phyloP scores from a whole-genome alignment of 2,888 invertebrate genomes.

The Acleris emargana region DNA sequence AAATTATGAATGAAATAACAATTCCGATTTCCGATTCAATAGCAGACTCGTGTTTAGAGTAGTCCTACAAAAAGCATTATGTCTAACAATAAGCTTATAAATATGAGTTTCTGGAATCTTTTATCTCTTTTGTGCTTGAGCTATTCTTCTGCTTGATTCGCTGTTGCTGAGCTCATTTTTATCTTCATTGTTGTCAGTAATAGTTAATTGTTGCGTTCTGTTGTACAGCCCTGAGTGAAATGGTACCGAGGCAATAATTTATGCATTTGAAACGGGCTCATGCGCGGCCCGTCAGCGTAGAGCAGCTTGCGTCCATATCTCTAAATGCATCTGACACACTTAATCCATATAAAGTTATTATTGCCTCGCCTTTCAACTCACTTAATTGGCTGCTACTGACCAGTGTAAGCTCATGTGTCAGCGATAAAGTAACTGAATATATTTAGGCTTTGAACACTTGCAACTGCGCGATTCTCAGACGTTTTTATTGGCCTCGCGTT shows the following conservation, averaged over 20 bases:
- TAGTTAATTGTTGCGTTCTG: constrained; percentile 60
- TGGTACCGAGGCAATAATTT: constrained; percentile 57
- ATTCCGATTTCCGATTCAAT: constrained; percentile 62
- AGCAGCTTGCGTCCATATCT: constrained; percentile 62
- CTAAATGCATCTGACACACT: constrained; percentile 73
- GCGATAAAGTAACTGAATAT: constrained; percentile 72
- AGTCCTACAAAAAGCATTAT: constrained; percentile 68
- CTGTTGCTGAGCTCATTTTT: constrained; percentile 52
- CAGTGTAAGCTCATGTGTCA: constrained; percentile 70
- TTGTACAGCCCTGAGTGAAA: constrained; percentile 55
- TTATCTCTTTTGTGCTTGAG: constrained; percentile 55
- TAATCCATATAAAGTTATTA: constrained; percentile 79
- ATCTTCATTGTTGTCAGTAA: constrained; percentile 56
- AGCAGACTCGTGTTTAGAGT: constrained; percentile 64
- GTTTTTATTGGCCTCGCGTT: constrained; percentile 66
- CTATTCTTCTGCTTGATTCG: constrained; percentile 59
- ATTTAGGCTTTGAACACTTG: constrained; percentile 66
- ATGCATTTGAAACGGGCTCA: constrained; percentile 58
- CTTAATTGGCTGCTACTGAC: constrained; percentile 74
- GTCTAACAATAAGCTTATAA: constrained; percentile 75
- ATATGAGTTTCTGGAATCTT: constrained; percentile 70
- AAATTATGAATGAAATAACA: constrained; percentile 78
- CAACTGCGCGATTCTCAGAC: constrained; percentile 53
- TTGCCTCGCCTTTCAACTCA: constrained; percentile 69
- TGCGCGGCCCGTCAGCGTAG: constrained; percentile 58